A percentile compares a stretch with the other conserved stretches of the same genome.
phyloP scores from a whole-genome alignment of 2,113 vertebrate species.

The Columbina picui region DNA sequence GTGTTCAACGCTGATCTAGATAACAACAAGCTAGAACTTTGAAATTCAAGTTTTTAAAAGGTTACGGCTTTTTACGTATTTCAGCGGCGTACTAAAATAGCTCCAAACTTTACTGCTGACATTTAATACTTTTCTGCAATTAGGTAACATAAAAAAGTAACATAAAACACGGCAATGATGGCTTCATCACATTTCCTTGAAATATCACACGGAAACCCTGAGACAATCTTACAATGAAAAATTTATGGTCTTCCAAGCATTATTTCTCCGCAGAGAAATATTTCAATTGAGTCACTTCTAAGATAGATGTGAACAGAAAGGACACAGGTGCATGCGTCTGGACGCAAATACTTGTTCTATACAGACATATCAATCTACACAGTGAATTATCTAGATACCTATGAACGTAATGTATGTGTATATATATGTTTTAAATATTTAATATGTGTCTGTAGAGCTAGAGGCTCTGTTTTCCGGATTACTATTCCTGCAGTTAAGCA shows the following conservation, averaged over 20 bases:
- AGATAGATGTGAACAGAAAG: not conserved
- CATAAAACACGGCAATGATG: not conserved
- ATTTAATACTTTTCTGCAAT: not conserved
- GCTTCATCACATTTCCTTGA: not conserved
- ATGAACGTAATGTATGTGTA: rapidly evolving
- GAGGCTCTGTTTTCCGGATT: not conserved
- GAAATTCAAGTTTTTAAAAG: not conserved
- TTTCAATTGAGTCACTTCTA: not conserved
- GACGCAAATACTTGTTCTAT: not conserved
- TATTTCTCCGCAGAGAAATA: not conserved
- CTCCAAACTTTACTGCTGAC: not conserved
- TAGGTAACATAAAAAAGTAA: not conserved
- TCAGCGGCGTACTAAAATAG: not conserved
- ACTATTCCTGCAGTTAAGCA: not conserved
- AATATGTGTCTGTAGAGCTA: rapidly evolving
- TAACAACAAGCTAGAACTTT: not conserved
- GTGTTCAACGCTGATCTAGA: not conserved
- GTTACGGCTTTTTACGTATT: not conserved
- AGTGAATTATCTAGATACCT: not conserved
- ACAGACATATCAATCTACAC: too few species aligned
- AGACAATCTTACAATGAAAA: not conserved
- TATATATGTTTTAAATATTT: not conserved
- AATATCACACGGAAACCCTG: rapidly evolving
- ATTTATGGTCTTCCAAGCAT: not conserved
- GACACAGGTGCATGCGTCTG: not conserved